A percentile compares a stretch with the other conserved stretches of the same genome.
phyloP scores from a whole-genome alignment of 2,113 vertebrate species.

The Formicarius rufipectus region DNA sequence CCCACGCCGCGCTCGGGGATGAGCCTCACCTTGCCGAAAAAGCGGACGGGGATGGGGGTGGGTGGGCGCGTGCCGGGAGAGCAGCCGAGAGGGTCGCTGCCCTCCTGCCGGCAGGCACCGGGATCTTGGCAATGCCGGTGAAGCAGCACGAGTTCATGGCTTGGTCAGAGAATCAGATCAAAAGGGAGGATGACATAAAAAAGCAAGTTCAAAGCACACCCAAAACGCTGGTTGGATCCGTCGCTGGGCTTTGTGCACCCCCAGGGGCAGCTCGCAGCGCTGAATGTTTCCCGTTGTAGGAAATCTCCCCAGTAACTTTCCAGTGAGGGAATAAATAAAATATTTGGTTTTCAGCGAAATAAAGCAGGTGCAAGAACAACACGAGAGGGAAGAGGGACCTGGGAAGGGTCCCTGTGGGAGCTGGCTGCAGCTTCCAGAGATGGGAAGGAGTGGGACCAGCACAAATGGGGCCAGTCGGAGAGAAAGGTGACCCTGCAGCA shows the following conservation, averaged over 20 bases:
- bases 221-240: neutral
- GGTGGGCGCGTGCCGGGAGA: neutral
- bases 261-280: neutral
- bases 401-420: neutral
- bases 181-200: neutral
- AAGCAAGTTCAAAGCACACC: neutral
- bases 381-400: neutral
- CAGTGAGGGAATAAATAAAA: conserved; percentile 18
- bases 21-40: neutral
- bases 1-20: rapidly evolving
- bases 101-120: rapidly evolving
- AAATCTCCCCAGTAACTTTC: neutral
- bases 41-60: rapidly evolving
- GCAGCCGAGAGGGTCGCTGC: neutral
- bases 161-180: neutral
- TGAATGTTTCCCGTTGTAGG: neutral
- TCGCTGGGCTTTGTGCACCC: neutral
- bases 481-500: neutral
- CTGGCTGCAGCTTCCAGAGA: neutral
- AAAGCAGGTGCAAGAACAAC: neutral
- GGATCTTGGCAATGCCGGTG: neutral
- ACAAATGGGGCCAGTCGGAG: neutral
- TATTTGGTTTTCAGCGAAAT: neutral
- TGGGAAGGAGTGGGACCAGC: neutral
- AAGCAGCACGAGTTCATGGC: neutral